Evolutionary conservation across 2,113 vertebrate species (phyloP).

Genomic region (Chaetura pelagica): DNA sequence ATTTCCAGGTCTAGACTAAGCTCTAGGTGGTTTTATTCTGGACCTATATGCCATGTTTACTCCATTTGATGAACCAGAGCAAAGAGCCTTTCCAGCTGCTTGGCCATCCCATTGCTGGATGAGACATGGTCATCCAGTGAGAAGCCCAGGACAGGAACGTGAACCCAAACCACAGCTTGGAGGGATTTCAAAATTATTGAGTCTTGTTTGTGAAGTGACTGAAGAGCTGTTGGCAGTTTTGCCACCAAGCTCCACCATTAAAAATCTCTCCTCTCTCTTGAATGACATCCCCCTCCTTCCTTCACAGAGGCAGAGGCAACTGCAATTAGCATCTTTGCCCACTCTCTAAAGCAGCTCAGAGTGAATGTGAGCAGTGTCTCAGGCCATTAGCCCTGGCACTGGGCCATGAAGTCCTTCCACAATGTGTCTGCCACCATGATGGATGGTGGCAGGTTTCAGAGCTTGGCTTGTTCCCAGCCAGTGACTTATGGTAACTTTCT

Average conservation of each 20-base stretch:
- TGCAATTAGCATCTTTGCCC: neutral
- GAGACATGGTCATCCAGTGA: neutral
- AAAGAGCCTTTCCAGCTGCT: neutral
- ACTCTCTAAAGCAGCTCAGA: conserved; percentile 1
- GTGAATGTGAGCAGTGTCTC: neutral
- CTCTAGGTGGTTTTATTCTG: neutral
- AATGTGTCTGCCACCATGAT: neutral
- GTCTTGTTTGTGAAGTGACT: neutral
- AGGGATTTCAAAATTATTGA: neutral
- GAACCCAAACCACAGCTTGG: neutral
- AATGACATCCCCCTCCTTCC: neutral
- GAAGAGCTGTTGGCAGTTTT: neutral
- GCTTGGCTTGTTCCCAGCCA: conserved; percentile 11
- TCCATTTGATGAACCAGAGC: neutral
- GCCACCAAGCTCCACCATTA: rapidly evolving
- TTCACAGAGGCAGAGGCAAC: neutral
- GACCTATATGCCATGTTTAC: neutral
- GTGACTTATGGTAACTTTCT: neutral
- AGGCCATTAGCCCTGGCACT: conserved; percentile 60
- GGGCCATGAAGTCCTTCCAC: conserved; percentile 23
- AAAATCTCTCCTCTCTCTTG: neutral
- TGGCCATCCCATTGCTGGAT: neutral
- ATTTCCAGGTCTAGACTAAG: neutral
- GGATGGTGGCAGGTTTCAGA: conserved; percentile 43
- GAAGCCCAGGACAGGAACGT: neutral